Base-by-base conservation (phyloP, 2,888 invertebrate species). In the Xanthorhoe designata region DNA sequence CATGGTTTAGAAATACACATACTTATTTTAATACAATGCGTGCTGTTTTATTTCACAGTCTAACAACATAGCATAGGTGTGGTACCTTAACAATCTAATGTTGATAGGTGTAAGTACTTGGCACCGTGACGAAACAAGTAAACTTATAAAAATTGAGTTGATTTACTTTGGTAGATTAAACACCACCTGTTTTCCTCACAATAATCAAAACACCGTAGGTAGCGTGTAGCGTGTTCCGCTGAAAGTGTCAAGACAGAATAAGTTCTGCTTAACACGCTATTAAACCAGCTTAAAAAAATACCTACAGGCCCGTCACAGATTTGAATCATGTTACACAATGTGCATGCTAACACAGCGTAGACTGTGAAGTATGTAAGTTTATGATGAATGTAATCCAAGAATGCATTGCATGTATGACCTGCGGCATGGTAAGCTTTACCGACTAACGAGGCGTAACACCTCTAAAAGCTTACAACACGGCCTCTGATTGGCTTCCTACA, bases 401-500 rank as follows among this genome's bases (percentile, higher is more conserved):
- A 63, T 56, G 56, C 32, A 52, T 47, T 56, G 47, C 63, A 60
- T 60, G 56, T 35, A 35, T 56, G 52, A 52, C 67, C 67, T 56
- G 38, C n/a, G 55, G 62, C 63, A 53, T 55, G 32, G 55, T 63
- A 56, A 60, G 55, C 32, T 47, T 60, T 63, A 50, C 45, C 24
- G 29, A 53, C 61, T 63, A 66, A 67, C 63, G 66, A 67, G 63
- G 53, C 56, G 17, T 66, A 59, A 47, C 62, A 50, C 42, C 32
- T 66, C 17, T 52, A 60, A 58, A 59, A 60, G 55, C 63, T 66
- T 52, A 60, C 47, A 8, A 47, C 17, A 45, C 24, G 19, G 52
- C 47, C 57, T 58, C 51, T 63, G 62, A 67, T 67, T 67, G 67
- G 52, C 67, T 67, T 66, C 59, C 17, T 66, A 66, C 18, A 65